A percentile compares a stretch with the other conserved stretches of the same genome.
Conservation (phyloP, 1,140 invertebrate species). For the Calephelis nemesis region DNA sequence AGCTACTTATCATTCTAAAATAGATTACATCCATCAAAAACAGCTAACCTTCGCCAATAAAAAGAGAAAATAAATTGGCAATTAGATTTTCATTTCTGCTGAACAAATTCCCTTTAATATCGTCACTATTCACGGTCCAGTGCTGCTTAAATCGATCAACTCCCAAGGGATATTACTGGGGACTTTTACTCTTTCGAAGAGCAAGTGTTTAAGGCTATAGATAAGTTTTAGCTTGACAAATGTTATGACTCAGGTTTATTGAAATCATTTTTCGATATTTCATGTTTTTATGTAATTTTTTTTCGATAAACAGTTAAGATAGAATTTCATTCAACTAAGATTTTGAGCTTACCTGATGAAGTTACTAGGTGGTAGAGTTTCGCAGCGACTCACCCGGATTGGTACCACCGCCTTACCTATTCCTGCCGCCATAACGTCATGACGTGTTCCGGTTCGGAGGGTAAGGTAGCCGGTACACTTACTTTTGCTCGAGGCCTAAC, state of each 20-base stretch:
- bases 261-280: too few relatives aligned
- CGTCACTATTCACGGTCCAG: constrained; percentile 11
- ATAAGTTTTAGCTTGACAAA: neutral
- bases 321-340: too few relatives aligned
- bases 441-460: too few relatives aligned
- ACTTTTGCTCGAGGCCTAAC: too few relatives aligned
- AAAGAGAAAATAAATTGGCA: constrained; percentile 15
- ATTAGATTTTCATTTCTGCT: constrained; percentile 17
- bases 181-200: constrained; percentile 9
- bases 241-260: neutral
- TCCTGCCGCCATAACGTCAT: too few relatives aligned
- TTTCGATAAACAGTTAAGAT: too few relatives aligned
- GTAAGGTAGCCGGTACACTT: too few relatives aligned
- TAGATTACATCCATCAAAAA: constrained; percentile 6
- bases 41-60: constrained; percentile 10
- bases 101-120: constrained; percentile 16
- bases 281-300: too few relatives aligned
- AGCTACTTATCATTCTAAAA: neutral
- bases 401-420: too few relatives aligned
- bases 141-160: constrained; percentile 9
- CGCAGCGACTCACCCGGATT: too few relatives aligned
- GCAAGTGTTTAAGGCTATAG: neutral
- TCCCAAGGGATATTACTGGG: neutral
- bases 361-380: too few relatives aligned
- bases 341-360: too few relatives aligned